phyloP scores from a whole-genome alignment of 1,140 invertebrate genomes.

The Nasonia vitripennis region DNA sequence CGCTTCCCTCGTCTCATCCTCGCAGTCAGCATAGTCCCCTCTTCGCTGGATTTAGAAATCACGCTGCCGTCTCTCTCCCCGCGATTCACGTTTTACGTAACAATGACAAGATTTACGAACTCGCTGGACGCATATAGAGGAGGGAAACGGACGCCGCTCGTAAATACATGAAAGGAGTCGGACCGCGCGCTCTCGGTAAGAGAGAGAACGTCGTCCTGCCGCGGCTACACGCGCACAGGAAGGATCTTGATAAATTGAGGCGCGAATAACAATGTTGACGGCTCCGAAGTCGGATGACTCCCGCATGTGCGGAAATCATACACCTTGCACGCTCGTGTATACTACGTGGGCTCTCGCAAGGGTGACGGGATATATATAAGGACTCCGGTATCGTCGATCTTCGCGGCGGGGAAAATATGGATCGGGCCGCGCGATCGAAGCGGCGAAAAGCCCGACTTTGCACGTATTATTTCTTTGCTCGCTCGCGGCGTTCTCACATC shows the following conservation, averaged over 20 bases:
- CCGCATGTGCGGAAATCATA: conserved; percentile 47
- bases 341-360: neutral
- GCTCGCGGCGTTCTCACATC: neutral
- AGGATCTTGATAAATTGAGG: conserved; percentile 46
- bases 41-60: conserved; percentile 49
- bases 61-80: conserved; percentile 4
- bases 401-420: conserved; percentile 7
- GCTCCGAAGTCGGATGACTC: conserved; percentile 25
- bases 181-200: neutral
- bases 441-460: neutral
- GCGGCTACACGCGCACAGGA: neutral
- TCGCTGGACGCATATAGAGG: neutral
- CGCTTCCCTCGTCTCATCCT: conserved; percentile 29
- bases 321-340: conserved; percentile 25
- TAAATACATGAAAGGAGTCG: conserved; percentile 37
- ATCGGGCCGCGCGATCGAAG: conserved; percentile 1
- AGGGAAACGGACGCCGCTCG: conserved; percentile 39
- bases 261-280: conserved; percentile 49
- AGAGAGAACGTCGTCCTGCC: neutral
- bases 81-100: conserved; percentile 37
- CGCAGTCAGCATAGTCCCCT: neutral
- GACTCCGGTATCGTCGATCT: conserved; percentile 34
- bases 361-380: conserved; percentile 1
- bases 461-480: neutral
- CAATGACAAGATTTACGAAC: conserved; percentile 46